Percentiles rank a stretch among this genome's conserved stretches.
phyloP scores from a whole-genome alignment of 2,797 vertebrate genomes.

The Liasis olivaceus region DNA sequence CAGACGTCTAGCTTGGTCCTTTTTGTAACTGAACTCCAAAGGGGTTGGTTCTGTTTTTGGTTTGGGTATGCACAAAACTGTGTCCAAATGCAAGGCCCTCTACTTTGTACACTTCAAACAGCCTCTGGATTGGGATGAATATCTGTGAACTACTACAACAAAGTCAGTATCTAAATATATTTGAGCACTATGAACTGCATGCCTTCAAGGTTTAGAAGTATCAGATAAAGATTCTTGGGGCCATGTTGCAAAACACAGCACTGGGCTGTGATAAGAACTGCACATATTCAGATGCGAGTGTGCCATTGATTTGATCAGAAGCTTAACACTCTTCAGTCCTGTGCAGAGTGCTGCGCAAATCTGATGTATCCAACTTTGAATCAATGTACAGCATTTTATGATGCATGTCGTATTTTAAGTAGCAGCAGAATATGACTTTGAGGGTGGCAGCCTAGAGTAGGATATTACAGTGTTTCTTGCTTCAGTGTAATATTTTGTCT shows the following conservation, averaged over 20 bases:
- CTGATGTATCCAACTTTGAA: slow-evolving; percentile 47
- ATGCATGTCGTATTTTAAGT: slow-evolving; percentile 60
- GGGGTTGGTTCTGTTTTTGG: neutral
- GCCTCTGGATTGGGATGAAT: neutral
- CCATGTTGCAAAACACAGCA: neutral
- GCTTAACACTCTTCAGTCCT: slow-evolving; percentile 40
- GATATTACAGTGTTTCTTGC: slow-evolving; percentile 61
- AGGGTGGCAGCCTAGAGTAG: slow-evolving; percentile 62
- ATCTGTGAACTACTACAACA: slow-evolving; percentile 5
- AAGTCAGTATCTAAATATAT: slow-evolving; percentile 3
- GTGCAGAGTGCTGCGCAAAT: slow-evolving; percentile 40
- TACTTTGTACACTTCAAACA: neutral
- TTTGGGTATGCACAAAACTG: neutral
- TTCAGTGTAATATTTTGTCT: slow-evolving; percentile 61
- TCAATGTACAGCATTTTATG: slow-evolving; percentile 49
- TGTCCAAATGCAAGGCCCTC: neutral
- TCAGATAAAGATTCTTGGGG: slow-evolving; percentile 20
- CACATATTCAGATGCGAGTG: slow-evolving; percentile 48
- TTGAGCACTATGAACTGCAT: slow-evolving; percentile 49
- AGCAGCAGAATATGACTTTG: slow-evolving; percentile 59
- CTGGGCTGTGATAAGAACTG: slow-evolving; percentile 60
- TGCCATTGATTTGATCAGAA: slow-evolving; percentile 45
- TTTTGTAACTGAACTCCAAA: neutral
- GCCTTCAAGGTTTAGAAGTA: slow-evolving; percentile 44
- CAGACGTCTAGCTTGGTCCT: neutral